These are phyloP conservation scores for Parasteatoda tepidariorum DNA, from an alignment of 1,140 invertebrate genomes.

Conservation along the genomic window DNA sequence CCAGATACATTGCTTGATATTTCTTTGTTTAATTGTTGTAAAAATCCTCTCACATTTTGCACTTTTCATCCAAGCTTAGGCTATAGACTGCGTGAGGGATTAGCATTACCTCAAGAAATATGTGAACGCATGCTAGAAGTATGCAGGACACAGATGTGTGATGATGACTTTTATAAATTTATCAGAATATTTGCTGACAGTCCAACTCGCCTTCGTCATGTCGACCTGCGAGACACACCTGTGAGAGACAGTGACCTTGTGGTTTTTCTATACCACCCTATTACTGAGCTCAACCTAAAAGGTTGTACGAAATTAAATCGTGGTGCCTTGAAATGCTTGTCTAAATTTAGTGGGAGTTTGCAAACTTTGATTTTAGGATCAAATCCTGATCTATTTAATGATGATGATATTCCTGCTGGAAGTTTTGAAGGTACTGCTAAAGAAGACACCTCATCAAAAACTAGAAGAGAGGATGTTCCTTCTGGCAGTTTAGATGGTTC, in stretches of 20 bases:
- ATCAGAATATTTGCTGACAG: constrained; percentile 77
- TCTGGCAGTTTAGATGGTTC: too few relatives aligned
- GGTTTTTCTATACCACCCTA: constrained; percentile 77
- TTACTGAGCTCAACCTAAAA: constrained; percentile 79
- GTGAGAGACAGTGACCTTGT: constrained; percentile 77
- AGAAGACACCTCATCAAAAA: constrained; percentile 36
- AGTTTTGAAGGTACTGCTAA: background rate
- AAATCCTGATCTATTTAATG: background rate
- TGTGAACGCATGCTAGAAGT: constrained; percentile 71
- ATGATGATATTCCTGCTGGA: constrained; percentile 1
- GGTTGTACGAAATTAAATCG: constrained; percentile 77
- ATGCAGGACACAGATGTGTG: constrained; percentile 63
- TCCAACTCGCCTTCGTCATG: constrained; percentile 76
- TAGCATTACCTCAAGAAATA: constrained; percentile 77
- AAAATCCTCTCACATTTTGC: constrained; percentile 75
- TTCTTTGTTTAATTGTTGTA: constrained; percentile 75
- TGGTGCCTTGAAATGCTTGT: constrained; percentile 26
- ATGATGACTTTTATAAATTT: constrained; percentile 70
- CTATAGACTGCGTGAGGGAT: constrained; percentile 60
- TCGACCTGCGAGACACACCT: constrained; percentile 78
- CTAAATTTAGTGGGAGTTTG: background rate
- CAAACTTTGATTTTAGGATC: background rate
- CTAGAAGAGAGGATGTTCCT: too few relatives aligned
- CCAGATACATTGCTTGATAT: constrained; percentile 73
- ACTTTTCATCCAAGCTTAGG: constrained; percentile 65